These are phyloP conservation scores for Triplophysa rosa DNA, from an alignment of 2,113 vertebrate species.

Conservation along the genomic window DNA sequence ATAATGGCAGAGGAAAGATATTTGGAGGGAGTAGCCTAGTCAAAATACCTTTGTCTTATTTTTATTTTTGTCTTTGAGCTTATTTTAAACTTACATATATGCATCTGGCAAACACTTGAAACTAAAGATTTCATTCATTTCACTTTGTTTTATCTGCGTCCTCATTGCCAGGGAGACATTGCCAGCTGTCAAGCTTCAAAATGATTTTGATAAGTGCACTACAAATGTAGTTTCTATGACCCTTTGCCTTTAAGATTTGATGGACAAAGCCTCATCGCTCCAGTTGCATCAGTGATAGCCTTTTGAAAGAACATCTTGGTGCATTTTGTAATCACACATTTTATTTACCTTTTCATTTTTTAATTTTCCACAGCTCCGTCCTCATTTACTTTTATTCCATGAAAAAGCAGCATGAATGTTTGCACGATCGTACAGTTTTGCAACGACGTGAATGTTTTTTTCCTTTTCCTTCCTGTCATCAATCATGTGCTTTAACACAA, in stretches of 20 bases:
- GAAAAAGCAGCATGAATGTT: too few relatives aligned
- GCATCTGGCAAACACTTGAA: neutral
- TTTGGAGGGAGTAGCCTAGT: neutral
- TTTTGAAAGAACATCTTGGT: too few relatives aligned
- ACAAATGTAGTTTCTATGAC: too few relatives aligned
- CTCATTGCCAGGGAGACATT: too few relatives aligned
- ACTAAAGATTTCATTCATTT: neutral
- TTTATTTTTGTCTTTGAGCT: neutral
- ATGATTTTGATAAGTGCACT: too few relatives aligned
- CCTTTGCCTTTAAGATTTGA: too few relatives aligned
- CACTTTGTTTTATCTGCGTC: neutral
- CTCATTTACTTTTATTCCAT: neutral
- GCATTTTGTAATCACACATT: too few relatives aligned
- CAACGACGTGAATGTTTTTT: neutral
- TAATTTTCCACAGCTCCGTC: neutral
- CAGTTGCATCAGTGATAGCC: too few relatives aligned
- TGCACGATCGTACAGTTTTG: neutral
- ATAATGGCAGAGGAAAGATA: slow-evolving; percentile 1
- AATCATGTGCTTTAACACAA: slow-evolving; percentile 21
- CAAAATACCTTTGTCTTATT: slow-evolving; percentile 1
- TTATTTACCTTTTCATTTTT: neutral
- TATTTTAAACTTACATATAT: neutral
- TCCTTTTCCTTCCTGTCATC: neutral
- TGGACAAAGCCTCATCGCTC: too few relatives aligned
- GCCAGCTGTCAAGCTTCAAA: too few relatives aligned